Percentiles rank a stretch among this genome's conserved stretches.
Evolutionary conservation across 2,888 invertebrate species (phyloP).

Genomic region (Alcis repandata): DNA sequence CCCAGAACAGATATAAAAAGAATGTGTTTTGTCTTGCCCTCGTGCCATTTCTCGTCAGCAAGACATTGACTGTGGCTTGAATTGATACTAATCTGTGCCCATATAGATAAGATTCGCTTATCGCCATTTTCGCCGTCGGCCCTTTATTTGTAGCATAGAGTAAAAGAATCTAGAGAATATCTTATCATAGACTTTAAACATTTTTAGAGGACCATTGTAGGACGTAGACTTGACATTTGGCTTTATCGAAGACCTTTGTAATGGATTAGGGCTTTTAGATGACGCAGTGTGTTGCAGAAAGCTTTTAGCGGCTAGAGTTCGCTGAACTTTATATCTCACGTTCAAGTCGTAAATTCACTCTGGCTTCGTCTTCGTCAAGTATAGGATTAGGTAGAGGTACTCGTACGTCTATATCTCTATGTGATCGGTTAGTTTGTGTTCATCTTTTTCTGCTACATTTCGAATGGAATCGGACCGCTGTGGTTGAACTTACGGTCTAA

Average conservation of each 20-base stretch:
- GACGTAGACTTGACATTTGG: constrained; percentile 12
- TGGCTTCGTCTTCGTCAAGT: constrained; percentile 1
- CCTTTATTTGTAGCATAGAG: background rate
- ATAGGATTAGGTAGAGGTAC: background rate
- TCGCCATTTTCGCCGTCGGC: background rate
- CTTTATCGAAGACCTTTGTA: constrained; percentile 15
- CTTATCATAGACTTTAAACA: background rate
- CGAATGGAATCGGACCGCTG: too few species aligned
- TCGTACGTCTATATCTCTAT: too few species aligned
- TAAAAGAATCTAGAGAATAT: background rate
- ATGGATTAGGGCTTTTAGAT: constrained; percentile 26
- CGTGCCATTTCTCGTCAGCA: background rate
- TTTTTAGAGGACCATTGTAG: constrained; percentile 4
- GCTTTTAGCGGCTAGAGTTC: constrained; percentile 14
- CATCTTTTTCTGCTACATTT: too few species aligned
- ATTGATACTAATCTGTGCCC: too few species aligned
- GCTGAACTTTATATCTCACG: background rate
- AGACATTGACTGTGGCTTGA: background rate
- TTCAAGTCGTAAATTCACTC: constrained; percentile 1
- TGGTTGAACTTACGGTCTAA: too few species aligned
- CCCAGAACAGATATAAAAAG: background rate
- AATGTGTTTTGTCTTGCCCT: background rate
- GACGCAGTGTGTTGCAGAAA: constrained; percentile 5
- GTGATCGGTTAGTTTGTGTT: too few species aligned
- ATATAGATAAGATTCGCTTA: background rate